Evolutionary conservation across 1,140 invertebrate species (phyloP).

Genomic region (Pseudomyrmex sp.): DNA sequence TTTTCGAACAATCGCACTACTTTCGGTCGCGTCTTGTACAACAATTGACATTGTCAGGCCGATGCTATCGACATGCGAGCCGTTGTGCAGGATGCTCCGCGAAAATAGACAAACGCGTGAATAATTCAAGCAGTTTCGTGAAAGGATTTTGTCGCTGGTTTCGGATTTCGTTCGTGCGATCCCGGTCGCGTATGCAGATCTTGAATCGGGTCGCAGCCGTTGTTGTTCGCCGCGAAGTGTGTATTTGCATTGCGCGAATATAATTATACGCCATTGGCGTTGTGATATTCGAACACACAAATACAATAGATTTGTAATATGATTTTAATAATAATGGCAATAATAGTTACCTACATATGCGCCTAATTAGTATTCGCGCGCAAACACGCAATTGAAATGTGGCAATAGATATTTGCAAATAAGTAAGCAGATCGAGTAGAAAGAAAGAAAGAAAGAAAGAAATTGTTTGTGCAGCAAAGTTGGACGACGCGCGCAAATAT

Average conservation of each 20-base stretch:
- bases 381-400: neutral
- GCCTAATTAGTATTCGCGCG: neutral
- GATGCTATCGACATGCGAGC: constrained; percentile 49
- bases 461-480: too few species aligned
- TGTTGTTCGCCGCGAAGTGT: neutral
- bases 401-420: too few species aligned
- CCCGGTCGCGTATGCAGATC: constrained; percentile 6
- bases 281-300: neutral
- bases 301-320: neutral
- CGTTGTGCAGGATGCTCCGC: constrained; percentile 2
- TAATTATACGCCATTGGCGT: constrained; percentile 29
- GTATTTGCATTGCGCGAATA: constrained; percentile 17
- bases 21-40: constrained; percentile 42
- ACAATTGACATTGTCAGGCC: constrained; percentile 49
- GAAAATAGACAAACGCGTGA: constrained; percentile 43
- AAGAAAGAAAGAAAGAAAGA: too few species aligned
- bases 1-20: constrained; percentile 21
- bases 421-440: too few species aligned
- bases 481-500: neutral
- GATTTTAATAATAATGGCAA: neutral
- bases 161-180: constrained; percentile 46
- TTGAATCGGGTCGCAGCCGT: neutral
- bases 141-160: constrained; percentile 53
- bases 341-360: neutral
- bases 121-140: constrained; percentile 45